phyloP scores from a whole-genome alignment of 2,113 vertebrate genomes.

The Sterrhoptilus dennistouni region DNA sequence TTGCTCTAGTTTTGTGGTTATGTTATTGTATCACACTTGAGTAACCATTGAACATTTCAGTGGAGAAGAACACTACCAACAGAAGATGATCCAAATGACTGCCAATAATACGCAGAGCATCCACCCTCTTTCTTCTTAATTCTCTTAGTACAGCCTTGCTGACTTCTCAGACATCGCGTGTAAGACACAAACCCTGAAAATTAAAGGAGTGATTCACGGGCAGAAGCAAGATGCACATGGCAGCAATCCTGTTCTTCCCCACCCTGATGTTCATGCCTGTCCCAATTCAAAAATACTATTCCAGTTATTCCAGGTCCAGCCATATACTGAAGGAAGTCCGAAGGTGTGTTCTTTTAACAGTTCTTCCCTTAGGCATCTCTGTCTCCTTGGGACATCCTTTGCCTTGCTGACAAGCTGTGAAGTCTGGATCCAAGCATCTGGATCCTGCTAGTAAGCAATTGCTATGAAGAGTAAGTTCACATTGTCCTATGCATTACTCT shows the following conservation, averaged over 20 bases:
- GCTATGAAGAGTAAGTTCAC: neutral
- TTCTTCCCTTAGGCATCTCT: neutral
- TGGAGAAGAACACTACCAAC: neutral
- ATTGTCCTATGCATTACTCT: neutral
- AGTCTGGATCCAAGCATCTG: neutral
- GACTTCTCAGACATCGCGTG: neutral
- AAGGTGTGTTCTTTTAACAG: neutral
- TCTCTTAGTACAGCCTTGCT: neutral
- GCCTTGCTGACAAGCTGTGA: neutral
- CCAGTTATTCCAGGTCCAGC: conserved; percentile 28
- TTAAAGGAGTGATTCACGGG: neutral
- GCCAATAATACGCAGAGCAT: neutral
- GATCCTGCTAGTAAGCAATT: neutral
- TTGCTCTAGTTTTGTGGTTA: neutral
- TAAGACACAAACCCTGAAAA: conserved; percentile 19
- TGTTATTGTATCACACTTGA: neutral
- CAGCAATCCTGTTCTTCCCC: neutral
- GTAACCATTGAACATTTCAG: neutral
- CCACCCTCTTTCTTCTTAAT: neutral
- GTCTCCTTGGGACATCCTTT: neutral
- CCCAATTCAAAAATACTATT: conserved; percentile 1
- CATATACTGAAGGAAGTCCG: neutral
- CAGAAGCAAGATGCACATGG: neutral
- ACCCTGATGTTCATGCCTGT: conserved; percentile 5
- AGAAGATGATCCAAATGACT: neutral